A percentile compares a stretch with the other conserved stretches of the same genome.
These are phyloP conservation scores for Catamblyrhynchus diadema DNA, from an alignment of 2,797 vertebrate genomes.

Conservation along the genomic window DNA sequence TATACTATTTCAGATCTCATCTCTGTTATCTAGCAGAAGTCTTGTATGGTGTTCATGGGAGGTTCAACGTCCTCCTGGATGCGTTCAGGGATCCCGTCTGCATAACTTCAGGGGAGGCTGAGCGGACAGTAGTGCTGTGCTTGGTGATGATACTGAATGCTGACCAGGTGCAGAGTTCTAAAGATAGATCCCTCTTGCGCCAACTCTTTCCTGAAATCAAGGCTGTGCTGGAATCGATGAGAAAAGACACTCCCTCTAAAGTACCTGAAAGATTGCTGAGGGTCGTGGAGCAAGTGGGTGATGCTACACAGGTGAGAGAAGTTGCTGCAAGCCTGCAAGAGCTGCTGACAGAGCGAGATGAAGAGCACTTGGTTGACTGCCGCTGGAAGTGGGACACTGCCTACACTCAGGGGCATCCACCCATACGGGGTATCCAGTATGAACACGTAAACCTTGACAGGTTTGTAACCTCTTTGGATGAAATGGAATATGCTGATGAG, in stretches of 20 bases:
- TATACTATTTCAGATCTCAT: constrained; percentile 68
- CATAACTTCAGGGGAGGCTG: constrained; percentile 76
- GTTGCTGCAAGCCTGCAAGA: constrained; percentile 67
- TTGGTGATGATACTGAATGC: constrained; percentile 79
- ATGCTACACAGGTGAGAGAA: constrained; percentile 15
- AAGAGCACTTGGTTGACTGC: constrained; percentile 76
- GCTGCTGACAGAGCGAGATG: constrained; percentile 71
- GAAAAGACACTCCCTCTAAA: not conserved
- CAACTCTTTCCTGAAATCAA: constrained; percentile 58
- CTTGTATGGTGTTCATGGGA: constrained; percentile 65
- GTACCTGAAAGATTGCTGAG: constrained; percentile 71
- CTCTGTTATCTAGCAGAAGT: constrained; percentile 73
- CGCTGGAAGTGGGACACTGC: constrained; percentile 74
- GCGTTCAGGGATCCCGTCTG: constrained; percentile 63
- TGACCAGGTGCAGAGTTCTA: constrained; percentile 44
- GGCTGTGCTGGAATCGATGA: constrained; percentile 19
- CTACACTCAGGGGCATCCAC: constrained; percentile 28
- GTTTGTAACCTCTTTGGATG: constrained; percentile 37
- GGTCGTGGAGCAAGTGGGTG: constrained; percentile 38
- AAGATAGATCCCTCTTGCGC: constrained; percentile 14
- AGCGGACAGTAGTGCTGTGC: constrained; percentile 75
- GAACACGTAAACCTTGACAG: constrained; percentile 65
- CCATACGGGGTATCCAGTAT: constrained; percentile 71
- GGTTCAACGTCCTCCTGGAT: constrained; percentile 76
- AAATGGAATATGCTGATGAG: constrained; percentile 4